Evolutionary conservation across 1,140 invertebrate genomes (phyloP).

Genomic region (Lerema accius): DNA sequence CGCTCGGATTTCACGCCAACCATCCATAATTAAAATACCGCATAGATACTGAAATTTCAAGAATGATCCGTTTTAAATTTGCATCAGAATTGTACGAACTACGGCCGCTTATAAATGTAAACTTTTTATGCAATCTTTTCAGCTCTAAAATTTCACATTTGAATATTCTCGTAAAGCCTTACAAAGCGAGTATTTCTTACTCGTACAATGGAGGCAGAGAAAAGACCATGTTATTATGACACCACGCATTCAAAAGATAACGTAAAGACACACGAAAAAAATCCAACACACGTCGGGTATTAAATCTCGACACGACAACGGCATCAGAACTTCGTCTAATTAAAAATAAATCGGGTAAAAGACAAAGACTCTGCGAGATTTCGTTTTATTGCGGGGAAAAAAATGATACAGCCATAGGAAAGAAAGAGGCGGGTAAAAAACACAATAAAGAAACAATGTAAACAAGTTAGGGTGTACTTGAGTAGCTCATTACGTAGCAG

Average conservation of each 20-base stretch:
- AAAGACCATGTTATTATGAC: constrained; percentile 30
- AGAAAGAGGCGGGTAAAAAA: constrained; percentile 76
- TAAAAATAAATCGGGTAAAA: constrained; percentile 79
- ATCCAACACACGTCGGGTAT: constrained; percentile 35
- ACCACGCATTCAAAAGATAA: constrained; percentile 30
- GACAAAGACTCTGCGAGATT: constrained; percentile 73
- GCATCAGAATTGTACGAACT: constrained; percentile 4
- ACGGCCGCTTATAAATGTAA: constrained; percentile 23
- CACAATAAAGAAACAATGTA: constrained; percentile 82
- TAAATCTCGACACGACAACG: constrained; percentile 34
- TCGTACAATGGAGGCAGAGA: constrained; percentile 28
- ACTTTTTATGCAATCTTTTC: constrained; percentile 28
- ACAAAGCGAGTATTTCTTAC: constrained; percentile 28
- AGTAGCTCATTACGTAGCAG: constrained; percentile 79
- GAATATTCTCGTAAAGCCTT: constrained; percentile 19
- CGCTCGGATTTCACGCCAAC: too few relatives aligned
- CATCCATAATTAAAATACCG: too few relatives aligned
- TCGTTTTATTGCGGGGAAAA: constrained; percentile 77
- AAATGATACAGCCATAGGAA: constrained; percentile 72
- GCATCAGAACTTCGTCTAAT: constrained; percentile 59
- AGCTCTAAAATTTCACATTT: constrained; percentile 24
- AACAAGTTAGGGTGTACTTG: constrained; percentile 81
- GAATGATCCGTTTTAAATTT: constrained; percentile 2
- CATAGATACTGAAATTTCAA: background rate
- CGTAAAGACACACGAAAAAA: constrained; percentile 26